Percentiles rank a stretch among this genome's conserved stretches.
These are phyloP conservation scores for Stegophylla sp. DNA, from an alignment of 2,888 invertebrate genomes.

Conservation along the genomic window DNA sequence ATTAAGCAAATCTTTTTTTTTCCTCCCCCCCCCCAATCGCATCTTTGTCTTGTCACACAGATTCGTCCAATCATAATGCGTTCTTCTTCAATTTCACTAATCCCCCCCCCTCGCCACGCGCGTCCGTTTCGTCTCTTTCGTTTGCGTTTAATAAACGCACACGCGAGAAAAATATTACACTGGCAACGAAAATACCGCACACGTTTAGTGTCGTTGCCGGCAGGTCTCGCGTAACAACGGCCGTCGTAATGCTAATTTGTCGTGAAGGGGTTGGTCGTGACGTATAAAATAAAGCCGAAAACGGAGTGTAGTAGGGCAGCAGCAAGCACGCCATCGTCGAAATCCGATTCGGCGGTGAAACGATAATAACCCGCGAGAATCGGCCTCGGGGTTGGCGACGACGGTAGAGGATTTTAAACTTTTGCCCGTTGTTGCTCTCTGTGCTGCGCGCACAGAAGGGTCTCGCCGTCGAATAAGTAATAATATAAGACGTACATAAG, in stretches of 20 bases:
- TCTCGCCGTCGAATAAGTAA: slow-evolving; percentile 58
- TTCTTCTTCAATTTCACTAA: slow-evolving; percentile 24
- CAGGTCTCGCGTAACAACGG: neutral
- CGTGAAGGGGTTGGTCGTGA: slow-evolving; percentile 41
- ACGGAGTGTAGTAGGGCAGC: neutral
- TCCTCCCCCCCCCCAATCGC: neutral
- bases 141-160: slow-evolving; percentile 30
- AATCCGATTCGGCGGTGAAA: slow-evolving; percentile 57
- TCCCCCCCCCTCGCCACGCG: neutral
- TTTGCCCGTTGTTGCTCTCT: too few relatives aligned
- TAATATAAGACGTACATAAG: slow-evolving; percentile 58
- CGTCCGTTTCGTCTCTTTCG: slow-evolving; percentile 19
- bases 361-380: slow-evolving; percentile 53
- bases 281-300: too few relatives aligned
- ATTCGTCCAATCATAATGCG: neutral
- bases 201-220: neutral
- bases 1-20: neutral
- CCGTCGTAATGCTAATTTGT: slow-evolving; percentile 46
- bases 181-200: too few relatives aligned
- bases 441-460: slow-evolving; percentile 31
- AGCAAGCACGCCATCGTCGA: slow-evolving; percentile 39
- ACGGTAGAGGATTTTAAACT: slow-evolving; percentile 52
- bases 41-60: neutral
- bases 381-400: slow-evolving; percentile 1
- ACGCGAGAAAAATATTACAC: neutral